phyloP scores from a whole-genome alignment of 2,888 invertebrate genomes.

The Trissolcus japonicus region DNA sequence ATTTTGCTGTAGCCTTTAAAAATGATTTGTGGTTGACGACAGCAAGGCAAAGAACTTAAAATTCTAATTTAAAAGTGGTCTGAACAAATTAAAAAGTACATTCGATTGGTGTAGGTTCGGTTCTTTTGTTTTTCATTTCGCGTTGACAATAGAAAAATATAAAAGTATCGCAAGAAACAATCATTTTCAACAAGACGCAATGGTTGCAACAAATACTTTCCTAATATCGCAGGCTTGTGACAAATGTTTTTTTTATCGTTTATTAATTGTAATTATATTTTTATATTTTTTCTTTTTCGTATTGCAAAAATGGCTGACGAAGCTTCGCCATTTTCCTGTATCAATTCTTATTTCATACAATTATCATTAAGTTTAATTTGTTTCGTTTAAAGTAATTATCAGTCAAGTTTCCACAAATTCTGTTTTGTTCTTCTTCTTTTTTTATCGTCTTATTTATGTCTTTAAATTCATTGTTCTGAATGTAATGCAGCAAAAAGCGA shows the following conservation, averaged over 20 bases:
- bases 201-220: conserved; percentile 1
- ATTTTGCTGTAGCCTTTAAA: no score
- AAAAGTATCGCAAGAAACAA: conserved; percentile 5
- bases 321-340: conserved; percentile 11
- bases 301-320: conserved; percentile 10
- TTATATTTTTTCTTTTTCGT: neutral
- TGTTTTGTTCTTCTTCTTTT: neutral
- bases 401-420: conserved; percentile 66
- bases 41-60: no score
- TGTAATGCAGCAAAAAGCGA: conserved; percentile 48
- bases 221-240: conserved; percentile 3
- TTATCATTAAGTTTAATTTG: conserved; percentile 55
- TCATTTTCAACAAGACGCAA: conserved; percentile 2
- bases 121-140: neutral
- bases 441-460: conserved; percentile 17
- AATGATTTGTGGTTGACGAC: no score
- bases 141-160: conserved; percentile 17
- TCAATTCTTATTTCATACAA: neutral
- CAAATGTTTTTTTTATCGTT: neutral
- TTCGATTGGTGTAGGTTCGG: no score
- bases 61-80: no score
- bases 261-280: neutral
- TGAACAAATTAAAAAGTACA: no score
- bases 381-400: conserved; percentile 67
- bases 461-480: conserved; percentile 33